Evolutionary conservation across 2,113 vertebrate species (phyloP).

Genomic region (Tichodroma muraria): DNA sequence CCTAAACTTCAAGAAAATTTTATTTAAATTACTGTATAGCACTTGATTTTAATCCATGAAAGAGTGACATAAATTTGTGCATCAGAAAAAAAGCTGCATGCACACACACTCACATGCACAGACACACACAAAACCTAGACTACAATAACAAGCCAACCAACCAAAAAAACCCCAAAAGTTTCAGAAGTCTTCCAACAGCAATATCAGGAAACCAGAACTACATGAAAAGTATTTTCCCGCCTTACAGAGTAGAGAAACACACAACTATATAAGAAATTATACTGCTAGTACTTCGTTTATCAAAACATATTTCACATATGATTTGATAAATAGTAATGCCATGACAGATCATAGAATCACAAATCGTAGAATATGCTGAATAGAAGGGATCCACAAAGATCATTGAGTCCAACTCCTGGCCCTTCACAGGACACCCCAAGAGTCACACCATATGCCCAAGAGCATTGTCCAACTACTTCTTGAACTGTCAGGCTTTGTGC

Average conservation of each 20-base stretch:
- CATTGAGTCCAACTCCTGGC: no score
- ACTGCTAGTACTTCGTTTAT: no score
- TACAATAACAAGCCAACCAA: not conserved
- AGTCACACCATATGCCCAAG: fast-evolving
- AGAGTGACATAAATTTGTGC: not conserved
- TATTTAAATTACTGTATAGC: not conserved
- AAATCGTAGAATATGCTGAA: not conserved
- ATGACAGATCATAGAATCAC: not conserved
- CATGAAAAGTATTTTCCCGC: not conserved
- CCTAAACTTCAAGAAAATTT: not conserved
- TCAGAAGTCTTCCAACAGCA: not conserved
- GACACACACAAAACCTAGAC: not conserved
- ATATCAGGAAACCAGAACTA: not conserved
- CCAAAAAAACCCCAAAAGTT: fast-evolving
- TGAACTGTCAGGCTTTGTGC: not conserved
- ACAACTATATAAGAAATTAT: no score
- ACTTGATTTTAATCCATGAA: not conserved
- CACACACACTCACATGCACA: not conserved
- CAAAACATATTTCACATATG: not conserved
- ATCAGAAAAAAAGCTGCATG: not conserved
- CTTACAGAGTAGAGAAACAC: not conserved
- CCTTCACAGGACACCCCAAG: not conserved
- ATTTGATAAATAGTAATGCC: not conserved
- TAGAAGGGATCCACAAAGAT: not conserved
- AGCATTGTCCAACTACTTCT: not conserved